Conservation (phyloP, 2,797 vertebrate genomes). For the Ispidina picta region DNA sequence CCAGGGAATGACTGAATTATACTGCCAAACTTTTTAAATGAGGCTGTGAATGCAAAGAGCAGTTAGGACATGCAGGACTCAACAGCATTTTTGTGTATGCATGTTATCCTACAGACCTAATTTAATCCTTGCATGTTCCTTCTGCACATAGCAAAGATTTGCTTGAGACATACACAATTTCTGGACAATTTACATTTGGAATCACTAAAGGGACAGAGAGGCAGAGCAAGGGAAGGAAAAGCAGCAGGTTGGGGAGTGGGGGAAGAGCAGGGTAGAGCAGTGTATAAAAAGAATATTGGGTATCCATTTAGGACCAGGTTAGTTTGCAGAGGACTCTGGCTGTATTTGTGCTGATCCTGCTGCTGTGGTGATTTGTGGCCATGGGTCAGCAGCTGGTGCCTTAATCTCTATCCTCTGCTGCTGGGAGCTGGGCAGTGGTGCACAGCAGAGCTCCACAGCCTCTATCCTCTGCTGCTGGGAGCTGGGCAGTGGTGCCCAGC, state of each 20-base stretch:
- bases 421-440: not conserved
- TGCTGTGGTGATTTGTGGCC: fast-evolving
- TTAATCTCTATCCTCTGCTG: not conserved
- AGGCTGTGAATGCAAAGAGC: not conserved
- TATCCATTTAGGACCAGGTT: not conserved
- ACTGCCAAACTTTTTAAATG: not conserved
- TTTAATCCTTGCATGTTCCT: not conserved
- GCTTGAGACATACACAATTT: not conserved
- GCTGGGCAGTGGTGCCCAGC: too few relatives aligned
- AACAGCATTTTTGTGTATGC: not conserved
- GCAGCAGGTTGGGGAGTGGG: not conserved
- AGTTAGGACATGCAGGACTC: not conserved
- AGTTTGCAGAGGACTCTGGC: not conserved
- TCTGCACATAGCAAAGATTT: not conserved
- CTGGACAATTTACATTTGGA: fast-evolving
- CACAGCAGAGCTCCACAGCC: not conserved
- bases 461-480: too few relatives aligned
- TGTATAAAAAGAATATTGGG: not conserved
- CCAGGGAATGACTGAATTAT: not conserved
- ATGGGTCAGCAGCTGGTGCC: not conserved
- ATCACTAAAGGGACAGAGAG: not conserved
- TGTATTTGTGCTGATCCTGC: not conserved
- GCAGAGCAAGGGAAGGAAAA: not conserved
- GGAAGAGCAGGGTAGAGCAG: not conserved
- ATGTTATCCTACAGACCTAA: not conserved